Conservation (phyloP, 2,797 vertebrate species). For the Sebastes trivittatus region DNA sequence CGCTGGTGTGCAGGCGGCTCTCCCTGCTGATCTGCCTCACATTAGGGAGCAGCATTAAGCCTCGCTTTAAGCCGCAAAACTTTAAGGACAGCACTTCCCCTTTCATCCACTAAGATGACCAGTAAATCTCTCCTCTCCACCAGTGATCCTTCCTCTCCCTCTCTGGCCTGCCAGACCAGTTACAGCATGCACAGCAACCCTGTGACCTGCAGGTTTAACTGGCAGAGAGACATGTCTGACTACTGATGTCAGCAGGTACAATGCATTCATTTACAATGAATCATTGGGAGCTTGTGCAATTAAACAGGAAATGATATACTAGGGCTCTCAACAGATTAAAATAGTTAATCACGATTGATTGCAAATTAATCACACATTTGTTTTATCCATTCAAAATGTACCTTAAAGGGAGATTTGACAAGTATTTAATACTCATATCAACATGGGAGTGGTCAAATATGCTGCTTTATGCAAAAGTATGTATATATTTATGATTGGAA, state of each 20-base stretch:
- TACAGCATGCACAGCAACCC: not conserved
- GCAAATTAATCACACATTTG: too few relatives aligned
- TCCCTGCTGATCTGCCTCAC: constrained; percentile 33
- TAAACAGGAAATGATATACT: not conserved
- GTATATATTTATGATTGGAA: too few relatives aligned
- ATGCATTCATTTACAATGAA: constrained; percentile 29
- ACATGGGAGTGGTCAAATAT: too few relatives aligned
- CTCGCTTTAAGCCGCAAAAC: constrained; percentile 43
- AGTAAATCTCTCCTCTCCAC: constrained; percentile 20
- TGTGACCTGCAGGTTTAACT: constrained; percentile 10
- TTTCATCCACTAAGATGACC: constrained; percentile 47
- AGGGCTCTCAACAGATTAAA: too few relatives aligned
- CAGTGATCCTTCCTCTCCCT: constrained; percentile 6
- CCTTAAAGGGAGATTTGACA: too few relatives aligned
- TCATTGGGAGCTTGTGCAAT: constrained; percentile 25
- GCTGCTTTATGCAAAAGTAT: too few relatives aligned
- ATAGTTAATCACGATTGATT: too few relatives aligned
- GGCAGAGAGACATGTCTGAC: not conserved
- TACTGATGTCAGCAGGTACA: not conserved
- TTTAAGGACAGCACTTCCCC: constrained; percentile 53
- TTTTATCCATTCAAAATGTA: too few relatives aligned
- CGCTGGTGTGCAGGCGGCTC: constrained; percentile 5
- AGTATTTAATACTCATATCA: too few relatives aligned
- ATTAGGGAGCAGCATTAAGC: constrained; percentile 42
- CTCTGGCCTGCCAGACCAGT: constrained; percentile 21